Evolutionary conservation across 2,797 vertebrate species (phyloP), one percentile per base, ranked within the genome.

Genomic region (Sardinella longiceps): DNA sequence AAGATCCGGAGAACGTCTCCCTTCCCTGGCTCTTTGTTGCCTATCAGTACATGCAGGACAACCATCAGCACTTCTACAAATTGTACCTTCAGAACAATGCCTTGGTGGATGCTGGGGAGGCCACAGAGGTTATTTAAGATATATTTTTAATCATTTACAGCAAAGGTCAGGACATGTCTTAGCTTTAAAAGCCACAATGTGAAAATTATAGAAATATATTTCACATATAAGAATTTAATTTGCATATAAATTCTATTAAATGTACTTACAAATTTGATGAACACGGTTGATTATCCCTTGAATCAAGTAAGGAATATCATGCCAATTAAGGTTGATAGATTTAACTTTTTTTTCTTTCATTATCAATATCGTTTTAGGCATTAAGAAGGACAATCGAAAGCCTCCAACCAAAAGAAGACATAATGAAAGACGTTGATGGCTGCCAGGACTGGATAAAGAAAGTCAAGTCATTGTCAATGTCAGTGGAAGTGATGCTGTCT

Each of bases 371-470:
- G 70, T 84, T 43, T 45, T 50, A 89, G 86, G 87, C 88, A 10
- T 45, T 84, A 18, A 60, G 9, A 10, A 45, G 39, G 33, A 43
- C 84, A 23, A 83, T 89, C 45, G 39, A 82, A 56, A 33, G 80
- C 43, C 87, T 89, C 63, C 46, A 83, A 43, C 88, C 86, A 77
- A 87, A 81, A n/a, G 66, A 86, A 33, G 81, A 51, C 45, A 58
- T 39, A 15, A 48, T 89, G 83, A 85, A 86, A 45, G 83, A 85
- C 6, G 84, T 89, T 37, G 3, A 2, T 5, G 83, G 85, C 82
- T 89, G 88, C 80, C 81, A 84, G 14, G 20, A 60, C 3, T 89
- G 88, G 88, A 82, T 89, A 30, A 85, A 70, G 39, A 84, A n/a
- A 20, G 84, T 89, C 20, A 89, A 86, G 80, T 86, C 85, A 5